These are phyloP conservation scores for Python bivittatus DNA, from an alignment of 2,113 vertebrate species.

Conservation along the genomic window DNA sequence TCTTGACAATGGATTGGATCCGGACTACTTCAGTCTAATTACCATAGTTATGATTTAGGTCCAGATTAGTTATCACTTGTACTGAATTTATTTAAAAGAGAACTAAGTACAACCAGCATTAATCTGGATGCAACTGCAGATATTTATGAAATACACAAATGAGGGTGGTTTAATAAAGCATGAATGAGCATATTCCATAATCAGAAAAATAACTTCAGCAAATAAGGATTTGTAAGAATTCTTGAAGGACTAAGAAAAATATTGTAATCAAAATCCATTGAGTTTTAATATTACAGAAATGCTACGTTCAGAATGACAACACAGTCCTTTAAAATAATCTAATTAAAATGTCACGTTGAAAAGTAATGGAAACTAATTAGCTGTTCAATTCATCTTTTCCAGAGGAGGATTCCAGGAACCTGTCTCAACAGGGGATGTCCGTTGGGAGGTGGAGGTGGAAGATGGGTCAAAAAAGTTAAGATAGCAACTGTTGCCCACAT, in stretches of 20 bases:
- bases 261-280: not conserved
- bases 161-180: not conserved
- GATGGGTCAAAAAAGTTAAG: not conserved
- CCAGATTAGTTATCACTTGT: not conserved
- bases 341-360: not conserved
- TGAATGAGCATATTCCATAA: not conserved
- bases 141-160: not conserved
- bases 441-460: not conserved
- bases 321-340: not conserved
- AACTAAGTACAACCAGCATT: not conserved
- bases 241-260: not conserved
- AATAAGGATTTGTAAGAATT: not conserved
- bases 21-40: not conserved
- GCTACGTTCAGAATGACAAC: not conserved
- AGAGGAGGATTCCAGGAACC: not conserved
- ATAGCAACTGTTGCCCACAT: not conserved
- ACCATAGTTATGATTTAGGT: not conserved
- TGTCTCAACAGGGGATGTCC: not conserved
- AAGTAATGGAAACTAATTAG: not conserved
- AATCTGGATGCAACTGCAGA: not conserved
- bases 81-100: not conserved
- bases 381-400: not conserved
- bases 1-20: not conserved
- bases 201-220: not conserved
- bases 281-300: not conserved